Evolutionary conservation across 2,113 vertebrate genomes (phyloP), one percentile per base, ranked within the genome.

Genomic region (Ovibos moschatus): DNA sequence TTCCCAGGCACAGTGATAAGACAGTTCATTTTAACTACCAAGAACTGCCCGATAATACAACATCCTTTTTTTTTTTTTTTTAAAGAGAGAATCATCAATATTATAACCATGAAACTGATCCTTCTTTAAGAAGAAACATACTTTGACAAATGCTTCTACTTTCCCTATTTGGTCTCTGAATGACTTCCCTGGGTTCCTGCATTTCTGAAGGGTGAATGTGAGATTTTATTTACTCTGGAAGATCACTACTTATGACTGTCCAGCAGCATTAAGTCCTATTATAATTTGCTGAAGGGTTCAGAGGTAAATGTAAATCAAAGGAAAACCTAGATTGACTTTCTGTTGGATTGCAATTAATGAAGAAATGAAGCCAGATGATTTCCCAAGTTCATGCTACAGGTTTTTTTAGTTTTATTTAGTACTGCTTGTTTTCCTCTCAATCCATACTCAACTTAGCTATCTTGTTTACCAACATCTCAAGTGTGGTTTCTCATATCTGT

Each of bases 391-490:
- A 10, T 28, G 40, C 33, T 57, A 13, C 16, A 51, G 57, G 27
- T 6, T 95, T 57, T 74, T 84, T 81, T 5, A 67, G 47, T 96
- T 97, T 95, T 96, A 94, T 88, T 94, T 95, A 94, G 45, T 86
- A 57, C 28, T 71, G 45, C 28, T 91, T 93, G 62, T 91, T 84
- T 94, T 86, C 45, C 21, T 97, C 13, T 58, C 43, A 25, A 40
- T 92, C 91, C 85, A 90, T 62, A 93, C 60, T 91, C 10, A 96
- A 58, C 76, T 87, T 55, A 97, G 87, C 90, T 97, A 91, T 95
- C 36, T 97, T 97, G 67, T 91, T 97, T 97, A 97, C 58, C 87
- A 97, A 97, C 43, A 96, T 97, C 86, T 95, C 83, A 97, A 97
- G n/a, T n/a, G 88, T 98, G 86, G 83, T 89, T 97, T 30, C 23